These are phyloP conservation scores for Lucilia cuprina DNA, from an alignment of 1,140 invertebrate species.

Conservation along the genomic window DNA sequence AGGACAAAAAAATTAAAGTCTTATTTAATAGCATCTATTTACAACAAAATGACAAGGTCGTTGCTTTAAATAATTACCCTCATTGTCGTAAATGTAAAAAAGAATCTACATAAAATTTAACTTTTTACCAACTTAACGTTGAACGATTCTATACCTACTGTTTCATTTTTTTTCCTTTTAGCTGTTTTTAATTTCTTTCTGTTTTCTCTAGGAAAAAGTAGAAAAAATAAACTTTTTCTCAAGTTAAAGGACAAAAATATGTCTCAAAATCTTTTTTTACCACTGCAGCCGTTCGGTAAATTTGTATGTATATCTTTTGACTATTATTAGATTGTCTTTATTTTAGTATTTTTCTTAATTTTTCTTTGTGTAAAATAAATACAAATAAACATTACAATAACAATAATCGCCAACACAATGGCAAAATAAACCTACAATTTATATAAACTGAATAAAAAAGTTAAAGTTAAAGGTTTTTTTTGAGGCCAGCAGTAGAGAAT, in stretches of 20 bases:
- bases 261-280: background rate
- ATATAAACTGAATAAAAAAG: background rate
- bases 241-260: background rate
- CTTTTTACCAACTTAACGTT: constrained; percentile 2
- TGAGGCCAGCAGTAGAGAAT: background rate
- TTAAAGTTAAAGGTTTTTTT: background rate
- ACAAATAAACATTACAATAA: background rate
- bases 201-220: background rate
- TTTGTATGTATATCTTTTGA: background rate
- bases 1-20: background rate
- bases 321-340: background rate
- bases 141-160: background rate
- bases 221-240: background rate
- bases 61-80: constrained; percentile 2
- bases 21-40: constrained; percentile 3
- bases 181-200: background rate
- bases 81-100: background rate
- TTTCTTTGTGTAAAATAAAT: background rate
- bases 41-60: constrained; percentile 13
- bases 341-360: background rate
- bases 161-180: background rate
- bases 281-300: background rate
- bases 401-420: background rate
- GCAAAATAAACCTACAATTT: background rate
- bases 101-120: background rate